A percentile compares a stretch with the other conserved stretches of the same genome.
phyloP scores from a whole-genome alignment of 1,140 invertebrate species.

The Cotesia typhae region DNA sequence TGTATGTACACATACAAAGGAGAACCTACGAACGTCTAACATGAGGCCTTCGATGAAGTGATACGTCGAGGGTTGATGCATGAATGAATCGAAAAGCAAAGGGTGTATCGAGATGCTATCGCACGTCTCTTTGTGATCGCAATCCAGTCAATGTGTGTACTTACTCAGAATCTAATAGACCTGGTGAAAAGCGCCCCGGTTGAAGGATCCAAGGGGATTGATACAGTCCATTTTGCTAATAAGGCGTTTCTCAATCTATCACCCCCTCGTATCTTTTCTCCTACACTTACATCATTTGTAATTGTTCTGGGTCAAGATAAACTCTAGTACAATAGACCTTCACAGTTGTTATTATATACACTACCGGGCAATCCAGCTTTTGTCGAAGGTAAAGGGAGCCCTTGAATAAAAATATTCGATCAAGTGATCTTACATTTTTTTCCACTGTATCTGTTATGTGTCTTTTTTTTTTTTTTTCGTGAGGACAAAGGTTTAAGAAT shows the following conservation, averaged over 20 bases:
- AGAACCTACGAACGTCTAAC: slow-evolving; percentile 2
- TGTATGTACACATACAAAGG: slow-evolving; percentile 2
- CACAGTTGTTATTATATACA: too few species aligned
- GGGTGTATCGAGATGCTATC: slow-evolving; percentile 26
- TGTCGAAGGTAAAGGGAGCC: too few species aligned
- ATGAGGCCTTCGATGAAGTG: background rate
- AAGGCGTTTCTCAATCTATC: slow-evolving; percentile 48
- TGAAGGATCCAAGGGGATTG: background rate
- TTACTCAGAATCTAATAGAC: background rate
- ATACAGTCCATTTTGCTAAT: slow-evolving; percentile 53
- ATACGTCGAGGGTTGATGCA: background rate
- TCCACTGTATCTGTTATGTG: background rate
- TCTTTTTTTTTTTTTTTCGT: slow-evolving; percentile 20
- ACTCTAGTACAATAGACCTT: slow-evolving; percentile 22
- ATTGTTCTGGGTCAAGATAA: slow-evolving; percentile 31
- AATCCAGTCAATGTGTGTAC: slow-evolving; percentile 19
- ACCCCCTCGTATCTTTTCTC: background rate
- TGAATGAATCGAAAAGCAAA: slow-evolving; percentile 21
- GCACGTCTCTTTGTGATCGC: slow-evolving; percentile 19
- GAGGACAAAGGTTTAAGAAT: slow-evolving; percentile 17
- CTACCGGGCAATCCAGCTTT: too few species aligned
- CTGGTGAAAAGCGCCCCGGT: background rate
- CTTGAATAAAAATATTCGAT: background rate
- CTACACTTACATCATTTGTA: background rate
- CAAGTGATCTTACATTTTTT: slow-evolving; percentile 12